Base-by-base conservation (phyloP, 2,888 invertebrate species). In the Sesamia inferens region DNA sequence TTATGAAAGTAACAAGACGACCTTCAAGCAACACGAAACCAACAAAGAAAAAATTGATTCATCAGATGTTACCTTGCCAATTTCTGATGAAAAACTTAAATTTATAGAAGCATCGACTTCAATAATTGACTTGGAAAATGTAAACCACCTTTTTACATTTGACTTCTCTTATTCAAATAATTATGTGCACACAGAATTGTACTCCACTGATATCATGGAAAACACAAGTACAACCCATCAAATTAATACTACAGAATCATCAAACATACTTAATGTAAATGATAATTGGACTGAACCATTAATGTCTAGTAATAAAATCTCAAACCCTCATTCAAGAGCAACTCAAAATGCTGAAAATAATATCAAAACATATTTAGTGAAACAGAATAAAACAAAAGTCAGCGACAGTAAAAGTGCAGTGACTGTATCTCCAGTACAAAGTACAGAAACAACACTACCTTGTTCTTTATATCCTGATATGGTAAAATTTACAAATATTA, bases 401-500 rank as follows among this genome's bases (percentile, higher is more conserved):
- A 44, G 54, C 0, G 24, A 71, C 4, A 59, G 5, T 51, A 58
- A 11, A 24, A 61, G 16, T 78, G 47, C 14, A 14, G 54, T 13
- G 5, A n/a, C 8, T n/a, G 16, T 5, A 61, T 61, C 24, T 42
- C 55, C 8, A 0, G 24, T 19, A 2, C 16, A 55, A 78, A 71
- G 16, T 42, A 54, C 54, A 39, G 39, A 48, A 22, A 14, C 24
- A 47, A 54, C 4, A 31, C 14, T 39, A 24, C 5, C 22, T 3
- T 19, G 24, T 48, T 8, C n/a, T 54, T 19, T 54, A 57, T 3
- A 1, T 65, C 57, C 39, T 16, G 10, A 39, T 48, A 42, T 44
- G 22, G 7, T 59, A 8, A 76, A 24, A 51, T 7, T 76, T 14
- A 57, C 19, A 24, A 57, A 67, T 22, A 54, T 31, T 55, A 5